Conservation (phyloP, 2,113 vertebrate genomes). For the Spea multiplicata region DNA sequence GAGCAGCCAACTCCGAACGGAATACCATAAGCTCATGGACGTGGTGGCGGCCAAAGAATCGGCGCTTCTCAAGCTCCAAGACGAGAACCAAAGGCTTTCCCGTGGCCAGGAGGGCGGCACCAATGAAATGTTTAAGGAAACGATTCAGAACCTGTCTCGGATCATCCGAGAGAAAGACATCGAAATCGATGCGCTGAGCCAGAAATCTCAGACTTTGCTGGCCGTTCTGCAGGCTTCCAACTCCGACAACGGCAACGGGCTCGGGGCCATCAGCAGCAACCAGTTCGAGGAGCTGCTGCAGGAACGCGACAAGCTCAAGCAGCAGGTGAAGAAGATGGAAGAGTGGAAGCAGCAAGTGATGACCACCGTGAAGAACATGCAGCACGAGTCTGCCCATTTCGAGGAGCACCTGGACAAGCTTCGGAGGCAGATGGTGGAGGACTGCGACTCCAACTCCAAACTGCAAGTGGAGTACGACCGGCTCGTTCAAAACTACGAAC, state of each 20-base stretch:
- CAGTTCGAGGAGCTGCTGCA: slow-evolving; percentile 95
- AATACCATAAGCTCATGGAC: slow-evolving; percentile 90
- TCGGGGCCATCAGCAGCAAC: slow-evolving; percentile 86
- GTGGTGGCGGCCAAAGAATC: slow-evolving; percentile 89
- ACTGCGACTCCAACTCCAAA: slow-evolving; percentile 82
- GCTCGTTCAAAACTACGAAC: slow-evolving; percentile 90
- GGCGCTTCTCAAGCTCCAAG: slow-evolving; percentile 82
- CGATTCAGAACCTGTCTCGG: slow-evolving; percentile 93
- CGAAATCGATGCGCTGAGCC: slow-evolving; percentile 92
- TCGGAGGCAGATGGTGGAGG: slow-evolving; percentile 80
- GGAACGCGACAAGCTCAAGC: slow-evolving; percentile 88
- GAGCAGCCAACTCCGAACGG: slow-evolving; percentile 88
- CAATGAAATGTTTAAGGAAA: slow-evolving; percentile 95
- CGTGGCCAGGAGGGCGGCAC: slow-evolving; percentile 78
- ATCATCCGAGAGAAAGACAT: slow-evolving; percentile 98
- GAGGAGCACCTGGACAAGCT: slow-evolving; percentile 89
- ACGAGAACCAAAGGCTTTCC: slow-evolving; percentile 84
- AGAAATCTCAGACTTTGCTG: slow-evolving; percentile 93
- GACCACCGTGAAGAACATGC: slow-evolving; percentile 96
- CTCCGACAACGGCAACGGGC: slow-evolving; percentile 53
- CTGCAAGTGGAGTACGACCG: slow-evolving; percentile 86
- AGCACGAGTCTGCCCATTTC: slow-evolving; percentile 92
- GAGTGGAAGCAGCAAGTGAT: slow-evolving; percentile 98
- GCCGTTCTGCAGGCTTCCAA: slow-evolving; percentile 81
- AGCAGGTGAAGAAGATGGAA: slow-evolving; percentile 97